phyloP scores from a whole-genome alignment of 2,113 vertebrate genomes.

The Tyrannus savana region DNA sequence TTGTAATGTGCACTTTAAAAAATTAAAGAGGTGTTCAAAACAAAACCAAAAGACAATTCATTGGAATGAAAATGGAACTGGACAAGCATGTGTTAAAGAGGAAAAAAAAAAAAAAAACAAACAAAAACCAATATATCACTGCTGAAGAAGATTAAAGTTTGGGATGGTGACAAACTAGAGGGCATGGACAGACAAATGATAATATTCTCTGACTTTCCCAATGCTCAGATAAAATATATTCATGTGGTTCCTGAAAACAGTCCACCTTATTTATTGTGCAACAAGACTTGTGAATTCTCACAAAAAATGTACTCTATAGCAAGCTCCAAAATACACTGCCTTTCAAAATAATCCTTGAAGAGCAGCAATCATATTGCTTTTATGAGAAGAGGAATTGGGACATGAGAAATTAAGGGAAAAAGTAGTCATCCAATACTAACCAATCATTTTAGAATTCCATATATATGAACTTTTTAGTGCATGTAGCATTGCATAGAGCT shows the following conservation, averaged over 20 bases:
- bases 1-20: background rate
- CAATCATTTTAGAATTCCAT: background rate
- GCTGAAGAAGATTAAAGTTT: background rate
- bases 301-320: background rate
- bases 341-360: background rate
- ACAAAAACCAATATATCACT: background rate
- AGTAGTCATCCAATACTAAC: background rate
- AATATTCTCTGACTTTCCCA: background rate
- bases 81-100: background rate
- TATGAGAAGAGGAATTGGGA: background rate
- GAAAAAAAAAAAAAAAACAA: background rate
- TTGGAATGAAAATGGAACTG: background rate
- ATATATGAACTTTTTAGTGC: background rate
- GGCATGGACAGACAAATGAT: background rate
- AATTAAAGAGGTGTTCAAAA: background rate
- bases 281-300: background rate
- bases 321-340: background rate
- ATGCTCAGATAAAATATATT: background rate
- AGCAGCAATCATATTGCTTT: background rate
- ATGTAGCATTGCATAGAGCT: rapidly evolving
- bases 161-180: background rate
- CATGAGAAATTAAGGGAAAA: background rate
- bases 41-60: background rate
- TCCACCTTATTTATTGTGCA: background rate
- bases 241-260: background rate